These are phyloP conservation scores for Colaptes auratus DNA, from an alignment of 2,113 vertebrate species.

Conservation along the genomic window DNA sequence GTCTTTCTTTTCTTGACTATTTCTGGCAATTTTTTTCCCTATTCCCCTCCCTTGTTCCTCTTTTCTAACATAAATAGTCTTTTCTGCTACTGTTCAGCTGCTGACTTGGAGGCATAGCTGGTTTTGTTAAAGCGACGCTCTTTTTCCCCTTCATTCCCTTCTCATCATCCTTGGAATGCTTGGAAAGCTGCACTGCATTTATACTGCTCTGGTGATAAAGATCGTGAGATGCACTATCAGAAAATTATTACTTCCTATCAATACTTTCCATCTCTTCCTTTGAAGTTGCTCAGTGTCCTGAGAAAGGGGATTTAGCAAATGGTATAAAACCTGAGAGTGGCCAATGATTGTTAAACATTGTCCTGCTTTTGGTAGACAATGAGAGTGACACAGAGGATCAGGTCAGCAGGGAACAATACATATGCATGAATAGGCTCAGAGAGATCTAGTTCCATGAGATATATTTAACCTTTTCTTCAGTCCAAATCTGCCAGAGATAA, in stretches of 20 bases:
- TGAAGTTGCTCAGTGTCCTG: not conserved
- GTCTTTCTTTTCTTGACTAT: not conserved
- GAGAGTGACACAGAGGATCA: not conserved
- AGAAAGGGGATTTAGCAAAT: not conserved
- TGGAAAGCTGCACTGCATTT: not conserved
- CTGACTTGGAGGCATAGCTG: not conserved
- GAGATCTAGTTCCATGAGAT: not conserved
- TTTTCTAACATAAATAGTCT: not conserved
- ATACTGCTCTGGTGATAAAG: not conserved
- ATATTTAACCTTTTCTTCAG: conserved; percentile 17
- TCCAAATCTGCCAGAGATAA: not conserved
- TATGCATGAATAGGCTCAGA: not conserved
- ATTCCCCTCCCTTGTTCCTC: not conserved
- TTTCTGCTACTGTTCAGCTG: not conserved
- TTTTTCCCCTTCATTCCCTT: not conserved
- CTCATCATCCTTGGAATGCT: not conserved
- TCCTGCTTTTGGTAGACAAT: not conserved
- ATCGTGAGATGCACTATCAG: not conserved
- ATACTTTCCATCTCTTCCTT: not conserved
- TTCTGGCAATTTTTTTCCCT: not conserved
- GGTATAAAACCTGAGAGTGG: not conserved
- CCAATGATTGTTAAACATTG: not conserved
- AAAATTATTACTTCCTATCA: not conserved
- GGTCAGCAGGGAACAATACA: not conserved
- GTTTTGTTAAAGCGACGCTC: conserved; percentile 10